Percentiles rank a stretch among this genome's conserved stretches.
These are phyloP conservation scores for Aphis gossypii DNA, from an alignment of 1,140 invertebrate genomes.

Conservation along the genomic window DNA sequence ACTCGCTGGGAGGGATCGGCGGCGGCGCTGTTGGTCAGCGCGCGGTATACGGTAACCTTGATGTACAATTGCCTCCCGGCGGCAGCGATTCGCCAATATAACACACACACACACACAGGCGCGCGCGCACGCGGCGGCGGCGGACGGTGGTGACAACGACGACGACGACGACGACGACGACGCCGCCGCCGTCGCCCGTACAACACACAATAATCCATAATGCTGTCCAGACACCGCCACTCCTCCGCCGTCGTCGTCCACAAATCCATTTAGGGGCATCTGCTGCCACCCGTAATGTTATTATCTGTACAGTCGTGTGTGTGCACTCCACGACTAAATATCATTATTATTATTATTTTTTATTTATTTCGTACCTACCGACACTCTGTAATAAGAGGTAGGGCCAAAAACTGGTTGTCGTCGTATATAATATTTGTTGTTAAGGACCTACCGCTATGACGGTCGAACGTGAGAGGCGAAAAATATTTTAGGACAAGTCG, in stretches of 20 bases:
- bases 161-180: background rate
- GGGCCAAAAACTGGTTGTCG: background rate
- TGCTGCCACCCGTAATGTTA: background rate
- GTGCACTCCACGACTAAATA: background rate
- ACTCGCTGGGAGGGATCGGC: conserved; percentile 48
- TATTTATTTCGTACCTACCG: background rate
- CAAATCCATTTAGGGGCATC: conserved; percentile 19
- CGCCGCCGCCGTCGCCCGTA: background rate
- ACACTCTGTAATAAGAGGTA: background rate
- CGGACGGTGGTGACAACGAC: background rate
- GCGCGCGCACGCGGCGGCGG: background rate
- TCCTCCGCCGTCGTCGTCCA: background rate
- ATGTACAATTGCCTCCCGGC: background rate
- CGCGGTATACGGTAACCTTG: conserved; percentile 54
- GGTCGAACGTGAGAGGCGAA: background rate
- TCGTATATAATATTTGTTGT: no score
- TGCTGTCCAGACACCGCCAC: background rate
- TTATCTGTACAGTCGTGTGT: background rate
- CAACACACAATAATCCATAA: conserved; percentile 16
- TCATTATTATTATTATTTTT: background rate
- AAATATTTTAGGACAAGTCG: background rate
- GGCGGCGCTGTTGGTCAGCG: background rate
- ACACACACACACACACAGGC: background rate
- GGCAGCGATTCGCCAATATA: background rate
- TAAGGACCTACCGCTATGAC: background rate